Evolutionary conservation across 1,140 invertebrate species (phyloP).

Genomic region (Heliconius himera): DNA sequence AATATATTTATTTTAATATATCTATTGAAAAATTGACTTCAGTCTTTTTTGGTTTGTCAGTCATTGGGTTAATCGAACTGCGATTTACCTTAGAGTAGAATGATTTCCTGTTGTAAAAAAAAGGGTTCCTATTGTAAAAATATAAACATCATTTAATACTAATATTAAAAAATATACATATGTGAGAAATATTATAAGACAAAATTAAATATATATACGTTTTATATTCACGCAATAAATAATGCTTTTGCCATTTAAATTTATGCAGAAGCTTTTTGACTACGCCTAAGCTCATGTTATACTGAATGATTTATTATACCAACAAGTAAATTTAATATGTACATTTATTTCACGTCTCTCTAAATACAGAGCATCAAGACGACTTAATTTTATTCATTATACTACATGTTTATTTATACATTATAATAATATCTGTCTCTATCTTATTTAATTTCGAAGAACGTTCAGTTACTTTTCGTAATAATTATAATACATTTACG

Average conservation of each 20-base stretch:
- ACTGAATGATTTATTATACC: slow-evolving; percentile 14
- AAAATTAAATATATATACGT: not conserved
- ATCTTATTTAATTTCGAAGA: not conserved
- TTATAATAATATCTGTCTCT: not conserved
- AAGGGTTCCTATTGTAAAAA: too few species aligned
- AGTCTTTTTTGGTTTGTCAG: too few species aligned
- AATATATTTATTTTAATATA: too few species aligned
- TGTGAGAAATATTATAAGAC: not conserved
- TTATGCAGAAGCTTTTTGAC: slow-evolving; percentile 11
- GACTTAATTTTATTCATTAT: not conserved
- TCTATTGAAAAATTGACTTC: too few species aligned
- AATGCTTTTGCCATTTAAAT: slow-evolving; percentile 3
- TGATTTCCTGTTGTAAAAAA: too few species aligned
- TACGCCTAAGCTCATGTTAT: slow-evolving; percentile 1
- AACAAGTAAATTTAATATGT: slow-evolving; percentile 9
- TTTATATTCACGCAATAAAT: slow-evolving; percentile 1
- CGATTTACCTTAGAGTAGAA: too few species aligned
- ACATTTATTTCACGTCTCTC: not conserved
- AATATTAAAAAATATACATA: not conserved
- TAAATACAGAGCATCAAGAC: not conserved
- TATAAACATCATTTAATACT: too few species aligned
- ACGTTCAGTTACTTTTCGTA: not conserved
- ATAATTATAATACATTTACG: not conserved
- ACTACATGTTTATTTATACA: not conserved
- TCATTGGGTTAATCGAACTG: too few species aligned